Base-by-base conservation (phyloP, 1,140 invertebrate species). In the Papilio helenus region DNA sequence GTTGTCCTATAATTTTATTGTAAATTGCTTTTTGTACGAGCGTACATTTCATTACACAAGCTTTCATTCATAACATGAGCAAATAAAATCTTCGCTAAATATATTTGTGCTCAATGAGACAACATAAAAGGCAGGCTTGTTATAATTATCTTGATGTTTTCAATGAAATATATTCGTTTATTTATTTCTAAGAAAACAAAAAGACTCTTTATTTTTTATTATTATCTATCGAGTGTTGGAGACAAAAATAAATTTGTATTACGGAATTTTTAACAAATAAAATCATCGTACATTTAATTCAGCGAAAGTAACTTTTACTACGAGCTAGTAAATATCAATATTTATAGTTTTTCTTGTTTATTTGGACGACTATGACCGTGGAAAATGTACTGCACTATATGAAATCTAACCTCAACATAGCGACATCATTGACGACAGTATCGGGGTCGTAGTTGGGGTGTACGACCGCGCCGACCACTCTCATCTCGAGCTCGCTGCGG, bases 401-500 rank as follows among this genome's bases (percentile, higher is more conserved):
- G 49, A 61, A 65, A 61, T 71, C 79, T 87, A 85, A 95, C 93
- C 96, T 95, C 18, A 99, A 92, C 68, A 99, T 93, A 4, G 98
- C 98, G 29, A 99, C 97, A 91, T 99, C 98, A 89, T 98, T 98
- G 88, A 99, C 97, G 39, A 99, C 98, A 0, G 98, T 99, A 78
- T 97, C 96, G 23, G 96, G 96, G 87, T 99, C 97, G 90, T 98
- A 99, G 26, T 96, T 95, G 0, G 98, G 98, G 95, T 99, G 98
- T 34, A 97, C 96, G 81, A 97, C 89, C 65, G 97, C 96, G 72
- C 96, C 96, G 23, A 96, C 95, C 39, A 99, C 97, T 84, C 95
- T 95, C 87, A 97, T 95, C 88, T 98, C 97, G 49, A 97, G 89
- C 80, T 95, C 94, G 0, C 90, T 91, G 34, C 82, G 83, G 81